A percentile compares a stretch with the other conserved stretches of the same genome.
These are phyloP conservation scores for Physeter macrocephalus DNA, from an alignment of 2,113 vertebrate species.

Conservation along the genomic window DNA sequence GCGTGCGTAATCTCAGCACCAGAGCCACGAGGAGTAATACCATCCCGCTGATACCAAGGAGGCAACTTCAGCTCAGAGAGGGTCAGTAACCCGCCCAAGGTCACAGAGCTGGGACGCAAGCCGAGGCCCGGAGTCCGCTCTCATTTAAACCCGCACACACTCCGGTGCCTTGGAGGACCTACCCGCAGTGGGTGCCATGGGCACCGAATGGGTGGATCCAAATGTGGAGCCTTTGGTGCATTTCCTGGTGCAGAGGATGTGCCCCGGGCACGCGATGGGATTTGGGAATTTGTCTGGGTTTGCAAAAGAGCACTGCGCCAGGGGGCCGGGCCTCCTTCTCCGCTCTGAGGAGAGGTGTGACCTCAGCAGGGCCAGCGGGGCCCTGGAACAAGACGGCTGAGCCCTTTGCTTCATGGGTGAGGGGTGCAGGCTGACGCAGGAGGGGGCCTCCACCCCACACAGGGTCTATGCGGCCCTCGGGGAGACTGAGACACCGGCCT, in stretches of 20 bases:
- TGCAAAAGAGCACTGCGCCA: fast-evolving
- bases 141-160: fast-evolving
- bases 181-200: fast-evolving
- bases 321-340: fast-evolving
- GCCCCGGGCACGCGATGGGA: fast-evolving
- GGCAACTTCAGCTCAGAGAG: not conserved
- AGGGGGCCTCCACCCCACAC: not conserved
- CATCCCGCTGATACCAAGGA: fast-evolving
- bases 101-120: not conserved
- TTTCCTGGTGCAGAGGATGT: fast-evolving
- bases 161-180: fast-evolving
- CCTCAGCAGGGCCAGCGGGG: fast-evolving
- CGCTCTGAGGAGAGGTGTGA: fast-evolving
- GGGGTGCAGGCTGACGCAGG: fast-evolving
- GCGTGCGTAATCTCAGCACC: fast-evolving
- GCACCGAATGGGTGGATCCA: fast-evolving
- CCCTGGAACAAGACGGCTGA: fast-evolving
- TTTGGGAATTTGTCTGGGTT: not conserved
- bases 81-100: too few species aligned
- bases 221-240: fast-evolving
- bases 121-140: fast-evolving
- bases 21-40: fast-evolving
- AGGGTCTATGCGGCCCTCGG: not conserved
- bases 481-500: not conserved
- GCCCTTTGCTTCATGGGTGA: fast-evolving